Evolutionary conservation across 2,888 invertebrate genomes (phyloP), one percentile per base, ranked within the genome.

Genomic region (Germaria angustata): DNA sequence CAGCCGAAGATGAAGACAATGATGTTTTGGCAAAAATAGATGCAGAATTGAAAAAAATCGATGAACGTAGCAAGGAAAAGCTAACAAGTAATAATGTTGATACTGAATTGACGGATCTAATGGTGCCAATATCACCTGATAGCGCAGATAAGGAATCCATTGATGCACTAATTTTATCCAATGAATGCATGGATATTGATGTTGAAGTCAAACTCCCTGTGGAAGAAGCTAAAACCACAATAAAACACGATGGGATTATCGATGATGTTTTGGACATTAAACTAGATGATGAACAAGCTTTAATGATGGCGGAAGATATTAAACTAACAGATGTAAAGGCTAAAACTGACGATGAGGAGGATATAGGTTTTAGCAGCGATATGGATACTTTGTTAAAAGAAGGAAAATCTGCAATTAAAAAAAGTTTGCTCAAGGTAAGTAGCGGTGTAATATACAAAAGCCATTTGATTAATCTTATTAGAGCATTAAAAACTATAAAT

Each of bases 1-100:
- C 36, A 11, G 28, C 36, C 11, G 78, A 69, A 9, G 49, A 71
- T 24, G 73, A 71, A 32, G 79, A 76, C 39, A 84, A 76, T 49
- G 86, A 86, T 66, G 57, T 86, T 61, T 68, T 85, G 46, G 84
- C 85, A 0, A 85, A 84, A 78, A 85, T 86, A 39, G 80, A 84
- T 77, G 85, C 82, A 5, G 85, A 85, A 46, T 57, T 85, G 17
- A 83, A 79, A 55, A 81, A 84, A 41, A 79, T 81, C 4, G 81
- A 75, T 8, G 84, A 84, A 46, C 81, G 79, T 13, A 73, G 71
- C 11, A 85, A 79, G 46, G 76, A 79, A 44, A 81, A 75, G 39
- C 32, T 72, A 5, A 59, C 28, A 20, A 39, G 17, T 15, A 57
- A 3, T 11, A 66, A 61, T 13, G n/a, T 11, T 17, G 41, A 51